Conservation (phyloP, 2,113 vertebrate species). For the Boulengeromyrus knoepffleri region DNA sequence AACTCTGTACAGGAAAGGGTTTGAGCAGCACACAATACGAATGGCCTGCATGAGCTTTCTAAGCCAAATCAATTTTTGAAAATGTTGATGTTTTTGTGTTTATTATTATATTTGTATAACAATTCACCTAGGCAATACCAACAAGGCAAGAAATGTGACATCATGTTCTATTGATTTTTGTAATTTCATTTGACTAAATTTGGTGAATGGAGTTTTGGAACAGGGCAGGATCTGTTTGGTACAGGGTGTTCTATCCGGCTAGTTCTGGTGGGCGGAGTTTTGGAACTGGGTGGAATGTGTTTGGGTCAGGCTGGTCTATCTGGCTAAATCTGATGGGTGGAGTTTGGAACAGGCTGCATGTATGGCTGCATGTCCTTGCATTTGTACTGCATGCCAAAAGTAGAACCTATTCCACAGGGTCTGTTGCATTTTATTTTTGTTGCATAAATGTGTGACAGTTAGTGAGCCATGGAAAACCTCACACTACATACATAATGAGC, state of each 20-base stretch:
- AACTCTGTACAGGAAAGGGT: background rate
- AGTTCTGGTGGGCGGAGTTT: background rate
- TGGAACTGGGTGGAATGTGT: background rate
- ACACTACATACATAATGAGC: background rate
- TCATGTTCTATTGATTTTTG: background rate
- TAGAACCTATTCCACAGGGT: background rate
- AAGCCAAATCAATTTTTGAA: background rate
- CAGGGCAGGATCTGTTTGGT: background rate
- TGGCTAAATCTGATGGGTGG: background rate
- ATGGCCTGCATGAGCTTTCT: background rate
- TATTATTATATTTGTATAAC: background rate
- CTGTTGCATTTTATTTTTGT: background rate
- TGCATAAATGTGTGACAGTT: background rate
- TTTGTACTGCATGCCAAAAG: background rate
- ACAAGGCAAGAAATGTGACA: background rate
- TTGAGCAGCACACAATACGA: background rate
- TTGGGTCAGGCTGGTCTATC: background rate
- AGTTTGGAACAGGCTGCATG: background rate
- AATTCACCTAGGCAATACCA: background rate
- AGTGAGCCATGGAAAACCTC: background rate
- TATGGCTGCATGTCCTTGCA: background rate
- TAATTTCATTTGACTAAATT: background rate
- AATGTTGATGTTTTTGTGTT: background rate
- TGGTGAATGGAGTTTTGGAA: background rate
- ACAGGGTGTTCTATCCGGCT: background rate